A percentile compares a stretch with the other conserved stretches of the same genome.
Evolutionary conservation across 2,113 vertebrate species (phyloP).

Genomic region (Recurvirostra avosetta): DNA sequence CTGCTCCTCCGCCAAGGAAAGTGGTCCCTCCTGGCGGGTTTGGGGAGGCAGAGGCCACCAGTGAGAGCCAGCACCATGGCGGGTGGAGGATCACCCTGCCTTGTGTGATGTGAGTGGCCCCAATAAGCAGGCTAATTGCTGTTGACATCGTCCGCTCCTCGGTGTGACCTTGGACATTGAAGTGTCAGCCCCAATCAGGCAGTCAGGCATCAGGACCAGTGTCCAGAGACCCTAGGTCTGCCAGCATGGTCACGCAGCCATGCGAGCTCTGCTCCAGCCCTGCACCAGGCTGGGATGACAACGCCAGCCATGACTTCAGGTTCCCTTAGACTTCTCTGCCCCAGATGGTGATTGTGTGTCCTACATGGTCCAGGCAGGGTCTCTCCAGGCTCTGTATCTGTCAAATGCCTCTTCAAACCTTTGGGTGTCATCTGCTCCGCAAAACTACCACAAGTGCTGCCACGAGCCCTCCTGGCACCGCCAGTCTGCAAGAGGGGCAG

Average conservation of each 20-base stretch:
- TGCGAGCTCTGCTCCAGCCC: not conserved
- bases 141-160: not conserved
- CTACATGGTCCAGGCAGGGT: not conserved
- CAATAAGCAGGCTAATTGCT: not conserved
- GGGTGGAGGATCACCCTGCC: not conserved
- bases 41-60: not conserved
- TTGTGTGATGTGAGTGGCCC: not conserved
- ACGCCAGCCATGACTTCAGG: fast-evolving
- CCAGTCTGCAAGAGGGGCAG: not conserved
- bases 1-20: not conserved
- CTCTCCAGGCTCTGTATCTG: not conserved
- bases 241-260: not conserved
- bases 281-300: not conserved
- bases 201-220: not conserved
- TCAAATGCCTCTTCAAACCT: not conserved
- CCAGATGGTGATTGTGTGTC: fast-evolving
- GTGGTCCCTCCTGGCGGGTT: not conserved
- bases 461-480: not conserved
- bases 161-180: not conserved
- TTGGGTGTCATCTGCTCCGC: not conserved
- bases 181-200: not conserved
- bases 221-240: not conserved
- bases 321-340: not conserved
- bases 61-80: fast-evolving
- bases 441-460: not conserved